Evolutionary conservation across 2,113 vertebrate species (phyloP).

Genomic region (Eira barbara): DNA sequence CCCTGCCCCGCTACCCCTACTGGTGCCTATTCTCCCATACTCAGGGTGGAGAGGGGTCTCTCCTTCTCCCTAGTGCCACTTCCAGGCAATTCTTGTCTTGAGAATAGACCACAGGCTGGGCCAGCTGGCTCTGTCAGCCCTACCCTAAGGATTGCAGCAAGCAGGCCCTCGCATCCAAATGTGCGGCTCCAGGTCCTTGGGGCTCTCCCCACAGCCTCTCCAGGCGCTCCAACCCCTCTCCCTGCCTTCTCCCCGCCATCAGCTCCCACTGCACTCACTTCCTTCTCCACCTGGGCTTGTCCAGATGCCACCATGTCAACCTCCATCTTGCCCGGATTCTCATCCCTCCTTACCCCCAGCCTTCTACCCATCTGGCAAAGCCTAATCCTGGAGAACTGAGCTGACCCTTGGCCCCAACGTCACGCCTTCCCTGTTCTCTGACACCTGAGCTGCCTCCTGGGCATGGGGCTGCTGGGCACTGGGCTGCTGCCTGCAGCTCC

Average conservation of each 20-base stretch:
- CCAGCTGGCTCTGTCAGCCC: rapidly evolving
- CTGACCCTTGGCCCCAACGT: background rate
- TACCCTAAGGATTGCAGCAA: background rate
- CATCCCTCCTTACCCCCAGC: background rate
- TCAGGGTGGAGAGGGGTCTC: background rate
- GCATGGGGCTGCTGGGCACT: no score
- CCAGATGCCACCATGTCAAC: background rate
- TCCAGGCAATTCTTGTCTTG: background rate
- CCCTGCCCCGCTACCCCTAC: background rate
- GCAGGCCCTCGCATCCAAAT: background rate
- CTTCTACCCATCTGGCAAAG: background rate
- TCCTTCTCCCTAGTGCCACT: background rate
- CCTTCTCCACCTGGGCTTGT: background rate
- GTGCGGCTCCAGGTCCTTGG: rapidly evolving
- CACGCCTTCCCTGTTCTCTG: background rate
- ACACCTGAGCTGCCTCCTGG: background rate
- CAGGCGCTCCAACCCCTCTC: no score
- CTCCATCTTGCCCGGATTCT: background rate
- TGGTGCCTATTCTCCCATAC: no score
- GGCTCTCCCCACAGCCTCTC: background rate
- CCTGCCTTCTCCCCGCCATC: background rate
- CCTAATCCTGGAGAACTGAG: background rate
- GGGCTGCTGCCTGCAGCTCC: background rate
- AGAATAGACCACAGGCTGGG: background rate
- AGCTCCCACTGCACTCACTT: background rate